Evolutionary conservation across 2,888 invertebrate genomes (phyloP).

Genomic region (Melolontha melolontha): DNA sequence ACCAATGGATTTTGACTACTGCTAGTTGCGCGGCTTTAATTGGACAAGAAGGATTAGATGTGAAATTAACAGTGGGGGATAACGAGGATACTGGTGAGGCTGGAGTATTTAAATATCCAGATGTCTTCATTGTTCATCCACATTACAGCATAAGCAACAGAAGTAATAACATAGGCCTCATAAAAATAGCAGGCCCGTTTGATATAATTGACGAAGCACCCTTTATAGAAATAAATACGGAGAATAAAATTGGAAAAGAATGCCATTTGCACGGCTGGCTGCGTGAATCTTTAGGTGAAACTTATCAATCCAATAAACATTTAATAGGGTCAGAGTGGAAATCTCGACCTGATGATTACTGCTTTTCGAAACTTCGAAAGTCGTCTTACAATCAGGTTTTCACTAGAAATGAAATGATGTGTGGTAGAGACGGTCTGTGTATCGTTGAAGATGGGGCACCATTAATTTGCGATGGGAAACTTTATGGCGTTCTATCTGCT

Average conservation of each 20-base stretch:
- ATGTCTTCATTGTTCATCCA: background rate
- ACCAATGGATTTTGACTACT: slow-evolving; percentile 2
- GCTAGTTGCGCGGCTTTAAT: slow-evolving; percentile 3
- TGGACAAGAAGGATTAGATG: background rate
- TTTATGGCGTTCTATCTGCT: background rate
- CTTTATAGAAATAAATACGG: background rate
- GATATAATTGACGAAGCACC: background rate
- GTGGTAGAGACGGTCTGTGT: background rate
- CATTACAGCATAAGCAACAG: background rate
- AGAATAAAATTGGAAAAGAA: background rate
- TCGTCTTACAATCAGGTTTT: background rate
- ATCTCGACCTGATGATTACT: no score
- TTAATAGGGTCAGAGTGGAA: no score
- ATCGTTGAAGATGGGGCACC: slow-evolving; percentile 16
- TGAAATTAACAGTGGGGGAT: background rate
- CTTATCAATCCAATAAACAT: no score
- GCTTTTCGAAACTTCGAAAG: no score
- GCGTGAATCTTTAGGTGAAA: no score
- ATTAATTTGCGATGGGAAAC: background rate
- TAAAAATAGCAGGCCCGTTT: background rate
- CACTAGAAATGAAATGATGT: background rate
- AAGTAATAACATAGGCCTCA: background rate
- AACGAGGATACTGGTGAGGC: background rate
- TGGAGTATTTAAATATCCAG: background rate
- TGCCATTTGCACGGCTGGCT: background rate